These are phyloP conservation scores for Catocala nupta DNA, from an alignment of 2,888 invertebrate species.

Conservation along the genomic window DNA sequence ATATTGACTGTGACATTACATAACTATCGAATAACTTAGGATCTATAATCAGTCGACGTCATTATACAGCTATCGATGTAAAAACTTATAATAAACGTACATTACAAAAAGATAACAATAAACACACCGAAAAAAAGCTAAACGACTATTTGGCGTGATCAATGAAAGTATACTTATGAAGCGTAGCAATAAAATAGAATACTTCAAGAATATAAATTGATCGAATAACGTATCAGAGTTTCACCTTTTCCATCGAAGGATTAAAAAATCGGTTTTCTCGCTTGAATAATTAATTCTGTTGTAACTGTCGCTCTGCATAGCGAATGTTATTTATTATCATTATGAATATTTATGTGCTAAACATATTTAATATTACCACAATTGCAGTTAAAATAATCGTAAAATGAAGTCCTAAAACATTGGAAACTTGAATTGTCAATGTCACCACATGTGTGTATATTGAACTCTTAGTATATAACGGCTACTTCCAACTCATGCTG, in stretches of 20 bases:
- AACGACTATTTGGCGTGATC: constrained; percentile 62
- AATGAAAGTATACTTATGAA: constrained; percentile 52
- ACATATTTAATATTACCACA: not conserved
- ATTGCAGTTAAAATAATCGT: too few relatives aligned
- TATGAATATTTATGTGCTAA: constrained; percentile 31
- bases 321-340: constrained; percentile 32
- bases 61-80: constrained; percentile 1
- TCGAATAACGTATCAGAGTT: constrained; percentile 56
- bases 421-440: too few relatives aligned
- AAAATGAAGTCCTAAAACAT: too few relatives aligned
- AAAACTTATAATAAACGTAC: too few relatives aligned
- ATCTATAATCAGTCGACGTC: constrained; percentile 9
- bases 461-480: too few relatives aligned
- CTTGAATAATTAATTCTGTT: constrained; percentile 39
- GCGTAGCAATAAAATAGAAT: constrained; percentile 58
- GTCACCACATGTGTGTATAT: too few relatives aligned
- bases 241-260: constrained; percentile 45
- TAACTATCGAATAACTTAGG: constrained; percentile 3
- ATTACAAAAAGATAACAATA: constrained; percentile 7
- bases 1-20: constrained; percentile 20
- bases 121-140: constrained; percentile 24
- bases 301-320: constrained; percentile 32
- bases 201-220: constrained; percentile 58
- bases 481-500: too few relatives aligned
- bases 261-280: constrained; percentile 31